Evolutionary conservation across 1,140 invertebrate genomes (phyloP), one percentile per base, ranked within the genome.

Genomic region (Laodelphax striatellus): DNA sequence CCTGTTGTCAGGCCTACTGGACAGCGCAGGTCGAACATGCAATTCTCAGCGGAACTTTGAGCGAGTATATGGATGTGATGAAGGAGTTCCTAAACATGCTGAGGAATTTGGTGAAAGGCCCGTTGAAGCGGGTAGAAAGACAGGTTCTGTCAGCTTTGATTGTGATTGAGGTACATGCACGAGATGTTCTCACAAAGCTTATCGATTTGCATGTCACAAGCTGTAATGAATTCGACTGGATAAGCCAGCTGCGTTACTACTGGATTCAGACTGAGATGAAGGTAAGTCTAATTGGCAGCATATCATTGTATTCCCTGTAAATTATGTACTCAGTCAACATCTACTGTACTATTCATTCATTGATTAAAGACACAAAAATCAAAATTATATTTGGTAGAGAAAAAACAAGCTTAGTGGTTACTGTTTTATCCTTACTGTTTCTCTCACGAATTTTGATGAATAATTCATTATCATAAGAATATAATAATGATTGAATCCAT

Each of bases 211-310:
- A 78, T 34, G 79, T 86, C 2, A 70, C 69, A 11, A 82, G 75
- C 65, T 76, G 82, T 13, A 79, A 85, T 34, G 87, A 91, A 71
- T 92, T 91, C 70, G 78, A 85, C 54, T 92, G 90, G 90, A 84
- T 87, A 13, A 84, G 85, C 65, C 87, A 92, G 70, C 71, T 93
- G 3, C 76, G 86, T 81, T 67, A 65, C 46, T 63, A 65, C 34
- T 65, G 56, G 63, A 52, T 57, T 34, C 60, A 52, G 31, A 58
- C 54, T 3, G 43, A 63, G 16, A 41, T 59, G 16, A 60, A 50
- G 42, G 52, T 58, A 44, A 11, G 34, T 5, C 34, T 38, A 13
- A 1, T 38, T 11, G 4, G 11, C 28, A 5, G 28, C 28, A 5
- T 31, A 4, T 31, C 4, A 38, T 11, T 38, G 34, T 38, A 11